Percentiles rank a stretch among this genome's conserved stretches.
Conservation (phyloP, 2,113 vertebrate species). For the Marmota flaviventris region DNA sequence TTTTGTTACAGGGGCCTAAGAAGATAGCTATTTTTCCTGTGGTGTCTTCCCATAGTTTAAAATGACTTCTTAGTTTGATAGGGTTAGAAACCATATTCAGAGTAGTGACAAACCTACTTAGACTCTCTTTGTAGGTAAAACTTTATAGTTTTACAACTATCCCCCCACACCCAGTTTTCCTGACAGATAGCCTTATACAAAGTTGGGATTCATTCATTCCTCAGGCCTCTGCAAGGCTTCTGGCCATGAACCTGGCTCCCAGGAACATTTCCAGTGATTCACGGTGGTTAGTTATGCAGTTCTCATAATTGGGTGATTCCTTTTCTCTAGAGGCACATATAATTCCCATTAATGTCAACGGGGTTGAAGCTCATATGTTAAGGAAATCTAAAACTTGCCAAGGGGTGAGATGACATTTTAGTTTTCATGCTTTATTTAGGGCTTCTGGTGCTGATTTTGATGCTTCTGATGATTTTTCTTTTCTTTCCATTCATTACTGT, state of each 20-base stretch:
- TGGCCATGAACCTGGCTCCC: background rate
- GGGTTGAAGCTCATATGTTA: background rate
- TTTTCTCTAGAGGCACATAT: background rate
- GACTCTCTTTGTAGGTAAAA: background rate
- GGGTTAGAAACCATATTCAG: background rate
- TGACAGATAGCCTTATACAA: background rate
- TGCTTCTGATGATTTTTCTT: background rate
- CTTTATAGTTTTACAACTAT: background rate
- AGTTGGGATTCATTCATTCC: background rate
- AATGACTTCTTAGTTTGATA: background rate
- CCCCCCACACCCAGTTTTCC: background rate
- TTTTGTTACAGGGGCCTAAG: background rate
- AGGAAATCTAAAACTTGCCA: background rate
- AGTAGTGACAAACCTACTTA: background rate
- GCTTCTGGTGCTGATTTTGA: background rate
- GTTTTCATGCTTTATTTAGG: conserved; percentile 25
- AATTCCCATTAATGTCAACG: background rate
- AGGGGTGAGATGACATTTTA: background rate
- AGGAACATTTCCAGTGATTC: background rate
- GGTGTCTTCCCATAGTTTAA: background rate
- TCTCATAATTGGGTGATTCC: background rate
- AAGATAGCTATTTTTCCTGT: background rate
- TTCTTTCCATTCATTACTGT: conserved; percentile 33
- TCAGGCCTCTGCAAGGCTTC: background rate
- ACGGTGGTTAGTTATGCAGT: background rate